phyloP scores from a whole-genome alignment of 53 echinoderm and acorn worm genomes.

The Echinarachnius parma region DNA sequence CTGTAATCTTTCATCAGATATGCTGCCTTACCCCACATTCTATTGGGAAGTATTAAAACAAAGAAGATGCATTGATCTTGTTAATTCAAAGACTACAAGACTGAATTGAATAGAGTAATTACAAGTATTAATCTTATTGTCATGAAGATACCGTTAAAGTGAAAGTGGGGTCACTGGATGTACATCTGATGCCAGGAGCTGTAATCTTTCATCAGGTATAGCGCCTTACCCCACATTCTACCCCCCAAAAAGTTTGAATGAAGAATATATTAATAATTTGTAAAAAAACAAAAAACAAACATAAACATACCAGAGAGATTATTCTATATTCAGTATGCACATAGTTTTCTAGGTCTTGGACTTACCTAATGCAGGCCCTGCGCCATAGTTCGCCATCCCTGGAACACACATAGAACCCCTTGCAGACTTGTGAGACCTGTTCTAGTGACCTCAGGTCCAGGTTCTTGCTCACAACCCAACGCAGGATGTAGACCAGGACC shows the following conservation, averaged over 20 bases:
- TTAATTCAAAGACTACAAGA: background rate
- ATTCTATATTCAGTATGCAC: no score
- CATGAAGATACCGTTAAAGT: conserved; percentile 91
- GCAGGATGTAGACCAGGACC: conserved; percentile 75
- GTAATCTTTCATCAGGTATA: conserved; percentile 69
- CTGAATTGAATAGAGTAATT: no score
- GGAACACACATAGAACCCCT: conserved; percentile 90
- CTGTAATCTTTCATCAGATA: conserved; percentile 69
- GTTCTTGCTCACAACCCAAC: conserved; percentile 86
- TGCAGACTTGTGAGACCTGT: conserved; percentile 72
- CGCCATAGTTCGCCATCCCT: conserved; percentile 90
- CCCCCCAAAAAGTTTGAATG: no score
- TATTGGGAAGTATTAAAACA: background rate
- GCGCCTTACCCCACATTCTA: conserved; percentile 72
- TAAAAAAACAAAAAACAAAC: no score
- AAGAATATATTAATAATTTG: no score
- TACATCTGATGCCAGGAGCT: conserved; percentile 81
- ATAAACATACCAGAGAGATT: no score
- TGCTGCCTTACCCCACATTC: conserved; percentile 67
- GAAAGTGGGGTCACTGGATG: conserved; percentile 71
- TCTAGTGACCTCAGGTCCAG: conserved; percentile 83
- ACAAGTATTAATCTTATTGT: no score
- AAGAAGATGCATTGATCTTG: background rate
- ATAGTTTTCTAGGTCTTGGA: no score
- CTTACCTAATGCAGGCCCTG: conserved; percentile 72